Conservation (phyloP, 2,888 invertebrate genomes). For the Thera britannica region DNA sequence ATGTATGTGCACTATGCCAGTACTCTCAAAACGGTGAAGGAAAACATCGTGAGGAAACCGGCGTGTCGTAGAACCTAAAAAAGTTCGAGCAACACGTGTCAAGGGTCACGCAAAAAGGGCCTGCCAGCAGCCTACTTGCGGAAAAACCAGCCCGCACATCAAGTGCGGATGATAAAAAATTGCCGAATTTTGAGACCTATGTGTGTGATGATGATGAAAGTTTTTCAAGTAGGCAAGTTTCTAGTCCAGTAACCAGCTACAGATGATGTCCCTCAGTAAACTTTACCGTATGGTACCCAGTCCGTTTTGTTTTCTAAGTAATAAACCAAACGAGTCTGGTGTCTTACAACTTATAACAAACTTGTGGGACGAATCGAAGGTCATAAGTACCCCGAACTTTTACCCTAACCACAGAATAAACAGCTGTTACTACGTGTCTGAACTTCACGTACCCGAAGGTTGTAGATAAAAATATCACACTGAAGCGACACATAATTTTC, state of each 20-base stretch:
- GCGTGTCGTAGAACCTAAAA: no score
- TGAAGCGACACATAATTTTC: slow-evolving; percentile 1
- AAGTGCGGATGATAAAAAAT: no score
- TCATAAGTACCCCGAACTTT: slow-evolving; percentile 23
- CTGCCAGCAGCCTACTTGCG: no score
- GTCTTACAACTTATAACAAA: slow-evolving; percentile 24
- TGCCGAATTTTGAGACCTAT: no score
- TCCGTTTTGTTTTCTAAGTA: slow-evolving; percentile 23
- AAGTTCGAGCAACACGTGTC: no score
- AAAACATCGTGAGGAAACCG: no score
- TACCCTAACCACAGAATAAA: slow-evolving; percentile 12
- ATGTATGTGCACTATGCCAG: no score
- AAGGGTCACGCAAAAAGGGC: no score
- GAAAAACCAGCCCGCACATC: no score
- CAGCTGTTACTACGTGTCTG: background rate
- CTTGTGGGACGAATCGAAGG: slow-evolving; percentile 28
- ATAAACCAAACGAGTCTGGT: slow-evolving; percentile 25
- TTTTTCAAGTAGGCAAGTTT: no score
- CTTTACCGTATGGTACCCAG: slow-evolving; percentile 5
- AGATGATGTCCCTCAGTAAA: background rate
- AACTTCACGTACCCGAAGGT: slow-evolving; percentile 4
- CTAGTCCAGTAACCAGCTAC: background rate
- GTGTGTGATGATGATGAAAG: no score
- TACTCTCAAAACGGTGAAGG: no score
- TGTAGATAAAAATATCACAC: slow-evolving; percentile 8